These are phyloP conservation scores for Dufourea novaeangliae DNA, from an alignment of 1,140 invertebrate genomes.

Conservation along the genomic window DNA sequence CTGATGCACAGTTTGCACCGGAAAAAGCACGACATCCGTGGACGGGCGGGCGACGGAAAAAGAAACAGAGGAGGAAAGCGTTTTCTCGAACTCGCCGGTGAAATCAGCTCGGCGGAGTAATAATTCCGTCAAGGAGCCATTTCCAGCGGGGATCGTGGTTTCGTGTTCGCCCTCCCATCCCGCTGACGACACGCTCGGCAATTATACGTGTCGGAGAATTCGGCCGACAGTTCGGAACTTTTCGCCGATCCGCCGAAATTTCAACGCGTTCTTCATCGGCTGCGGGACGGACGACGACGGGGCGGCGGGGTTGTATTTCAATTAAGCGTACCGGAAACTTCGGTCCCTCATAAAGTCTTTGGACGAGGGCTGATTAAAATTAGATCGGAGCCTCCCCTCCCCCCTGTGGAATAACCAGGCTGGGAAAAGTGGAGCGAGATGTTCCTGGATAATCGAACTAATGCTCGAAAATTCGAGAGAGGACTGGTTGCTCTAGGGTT, in stretches of 20 bases:
- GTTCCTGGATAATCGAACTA: neutral
- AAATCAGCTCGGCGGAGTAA: neutral
- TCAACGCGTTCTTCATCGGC: no score
- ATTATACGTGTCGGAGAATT: neutral
- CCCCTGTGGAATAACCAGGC: neutral
- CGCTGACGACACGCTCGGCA: neutral
- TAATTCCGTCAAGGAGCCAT: neutral
- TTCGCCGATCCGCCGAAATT: neutral
- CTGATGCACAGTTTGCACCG: neutral
- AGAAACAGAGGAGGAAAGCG: neutral
- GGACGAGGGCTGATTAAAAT: neutral
- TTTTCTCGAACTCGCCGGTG: neutral
- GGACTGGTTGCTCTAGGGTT: slow-evolving; percentile 8
- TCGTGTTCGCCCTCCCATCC: neutral
- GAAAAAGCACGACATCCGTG: neutral
- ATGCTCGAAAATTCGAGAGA: slow-evolving; percentile 11
- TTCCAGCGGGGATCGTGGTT: neutral
- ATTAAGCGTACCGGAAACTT: neutral
- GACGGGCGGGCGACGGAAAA: neutral
- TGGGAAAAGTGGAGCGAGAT: neutral
- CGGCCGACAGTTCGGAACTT: neutral
- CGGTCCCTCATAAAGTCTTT: neutral
- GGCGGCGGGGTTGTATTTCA: neutral
- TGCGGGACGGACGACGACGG: no score
- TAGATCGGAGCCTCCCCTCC: neutral